Percentiles rank a stretch among this genome's conserved stretches.
Conservation (phyloP, 2,113 vertebrate species). For the Hyaena hyaena region DNA sequence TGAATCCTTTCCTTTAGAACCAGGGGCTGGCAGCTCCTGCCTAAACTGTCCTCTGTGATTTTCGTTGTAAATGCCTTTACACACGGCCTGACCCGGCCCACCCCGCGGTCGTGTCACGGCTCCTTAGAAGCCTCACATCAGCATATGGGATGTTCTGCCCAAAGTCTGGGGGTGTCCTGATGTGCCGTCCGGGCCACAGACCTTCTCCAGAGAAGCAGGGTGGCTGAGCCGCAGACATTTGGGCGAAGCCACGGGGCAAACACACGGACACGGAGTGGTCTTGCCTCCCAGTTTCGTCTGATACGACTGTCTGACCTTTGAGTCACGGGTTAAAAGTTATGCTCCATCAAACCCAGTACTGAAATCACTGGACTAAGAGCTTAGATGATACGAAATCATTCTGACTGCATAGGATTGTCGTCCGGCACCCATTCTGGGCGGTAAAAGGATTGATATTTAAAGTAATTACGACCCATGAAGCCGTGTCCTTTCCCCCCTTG, state of each 20-base stretch:
- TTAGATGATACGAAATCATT: accelerated
- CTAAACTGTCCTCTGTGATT: accelerated
- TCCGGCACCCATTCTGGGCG: accelerated
- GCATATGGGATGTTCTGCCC: neutral
- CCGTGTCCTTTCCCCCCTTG: accelerated
- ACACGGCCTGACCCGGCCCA: accelerated
- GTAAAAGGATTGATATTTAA: too few species aligned
- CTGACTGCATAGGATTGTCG: accelerated
- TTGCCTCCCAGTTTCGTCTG: too few species aligned
- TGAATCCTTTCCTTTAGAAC: neutral
- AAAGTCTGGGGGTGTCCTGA: too few species aligned
- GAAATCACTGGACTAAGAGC: accelerated
- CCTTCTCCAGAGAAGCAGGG: neutral
- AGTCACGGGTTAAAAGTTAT: neutral
- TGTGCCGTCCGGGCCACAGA: neutral
- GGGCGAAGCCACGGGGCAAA: neutral
- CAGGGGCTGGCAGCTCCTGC: accelerated
- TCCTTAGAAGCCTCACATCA: too few species aligned
- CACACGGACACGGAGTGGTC: neutral
- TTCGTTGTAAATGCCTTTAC: accelerated
- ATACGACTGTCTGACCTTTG: neutral
- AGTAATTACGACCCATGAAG: accelerated
- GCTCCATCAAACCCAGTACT: neutral
- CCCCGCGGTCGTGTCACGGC: accelerated
- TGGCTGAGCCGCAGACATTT: accelerated